Evolutionary conservation across 2,113 vertebrate species (phyloP), one percentile per base, ranked within the genome.

Genomic region (Athene noctua): DNA sequence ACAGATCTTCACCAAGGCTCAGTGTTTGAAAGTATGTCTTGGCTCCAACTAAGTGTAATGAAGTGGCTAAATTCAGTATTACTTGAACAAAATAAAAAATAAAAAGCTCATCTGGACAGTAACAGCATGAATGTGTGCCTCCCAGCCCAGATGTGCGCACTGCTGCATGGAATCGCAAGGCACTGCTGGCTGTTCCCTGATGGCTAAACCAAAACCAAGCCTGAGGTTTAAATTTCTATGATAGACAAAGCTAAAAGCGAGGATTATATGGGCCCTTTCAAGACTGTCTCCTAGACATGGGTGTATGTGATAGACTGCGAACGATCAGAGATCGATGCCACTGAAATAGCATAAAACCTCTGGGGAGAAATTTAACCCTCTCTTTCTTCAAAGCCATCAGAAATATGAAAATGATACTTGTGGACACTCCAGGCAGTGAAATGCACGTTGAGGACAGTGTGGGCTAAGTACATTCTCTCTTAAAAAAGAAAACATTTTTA

Each of bases 1-100:
- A 46, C 13, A 80, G 61, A 80, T 84, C 36, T 58, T 90, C 70
- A 87, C 58, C 61, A 85, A 81, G 91, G 36, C 83, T 81, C 46
- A n/a, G 44, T 82, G 87, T n/a, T 63, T 89, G 49, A 54, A 95
- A 72, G 20, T 88, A 75, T 96, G 86, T 82, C 86, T 92, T 94
- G 77, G 73, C 91, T 92, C 88, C 30, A 26, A 30, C 96, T 91
- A 88, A 94, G 86, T 94, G 91, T 94, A 96, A 92, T 89, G 70
- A 96, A 97, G 92, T 94, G 92, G 86, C 94, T 95, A 91, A 91
- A 94, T 95, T 94, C 68, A 75, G 57, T 81, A 82, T 89, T 95
- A 78, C 86, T 95, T 91, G 86, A 94, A 77, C 65, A 89, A 88
- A 88, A 70, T 26, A n/a, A 38, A 75, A 65, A 65, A 8, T 38